A percentile compares a stretch with the other conserved stretches of the same genome.
Evolutionary conservation across 1,140 invertebrate species (phyloP).

Genomic region (Akabosia matsudoensis): DNA sequence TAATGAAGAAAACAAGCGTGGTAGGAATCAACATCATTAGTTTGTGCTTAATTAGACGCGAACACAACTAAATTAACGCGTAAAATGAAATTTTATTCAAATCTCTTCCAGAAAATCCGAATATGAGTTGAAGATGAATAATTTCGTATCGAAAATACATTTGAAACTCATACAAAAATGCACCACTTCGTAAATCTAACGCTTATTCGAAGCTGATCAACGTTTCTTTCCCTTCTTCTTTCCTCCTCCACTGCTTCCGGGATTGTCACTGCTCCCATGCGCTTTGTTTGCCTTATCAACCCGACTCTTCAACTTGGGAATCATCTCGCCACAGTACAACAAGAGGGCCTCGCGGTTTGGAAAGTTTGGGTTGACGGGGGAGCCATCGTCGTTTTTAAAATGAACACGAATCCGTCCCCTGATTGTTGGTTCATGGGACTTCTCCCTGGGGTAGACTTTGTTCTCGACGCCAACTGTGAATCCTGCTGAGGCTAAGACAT

Average conservation of each 20-base stretch:
- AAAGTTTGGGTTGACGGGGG: slow-evolving; percentile 69
- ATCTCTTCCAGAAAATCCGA: too few species aligned
- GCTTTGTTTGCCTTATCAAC: slow-evolving; percentile 53
- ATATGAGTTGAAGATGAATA: too few species aligned
- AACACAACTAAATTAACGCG: too few species aligned
- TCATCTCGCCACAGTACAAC: slow-evolving; percentile 73
- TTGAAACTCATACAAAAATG: background rate
- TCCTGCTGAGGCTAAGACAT: slow-evolving; percentile 78
- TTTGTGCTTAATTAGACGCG: too few species aligned
- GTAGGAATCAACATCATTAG: too few species aligned
- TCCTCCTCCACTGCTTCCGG: slow-evolving; percentile 38
- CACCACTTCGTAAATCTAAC: background rate
- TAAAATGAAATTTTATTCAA: too few species aligned
- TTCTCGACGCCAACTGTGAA: slow-evolving; percentile 87
- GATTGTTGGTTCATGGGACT: slow-evolving; percentile 77
- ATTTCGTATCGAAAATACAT: background rate
- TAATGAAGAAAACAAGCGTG: too few species aligned
- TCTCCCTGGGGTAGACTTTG: slow-evolving; percentile 87
- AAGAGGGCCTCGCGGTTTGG: slow-evolving; percentile 67
- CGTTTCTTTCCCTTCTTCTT: slow-evolving; percentile 49
- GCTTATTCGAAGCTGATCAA: slow-evolving; percentile 12
- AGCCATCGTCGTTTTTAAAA: slow-evolving; percentile 86
- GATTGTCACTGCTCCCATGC: slow-evolving; percentile 50
- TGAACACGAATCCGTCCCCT: slow-evolving; percentile 87
- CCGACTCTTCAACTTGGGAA: slow-evolving; percentile 86